These are phyloP conservation scores for Strix aluco DNA, from an alignment of 2,113 vertebrate species.

Conservation along the genomic window DNA sequence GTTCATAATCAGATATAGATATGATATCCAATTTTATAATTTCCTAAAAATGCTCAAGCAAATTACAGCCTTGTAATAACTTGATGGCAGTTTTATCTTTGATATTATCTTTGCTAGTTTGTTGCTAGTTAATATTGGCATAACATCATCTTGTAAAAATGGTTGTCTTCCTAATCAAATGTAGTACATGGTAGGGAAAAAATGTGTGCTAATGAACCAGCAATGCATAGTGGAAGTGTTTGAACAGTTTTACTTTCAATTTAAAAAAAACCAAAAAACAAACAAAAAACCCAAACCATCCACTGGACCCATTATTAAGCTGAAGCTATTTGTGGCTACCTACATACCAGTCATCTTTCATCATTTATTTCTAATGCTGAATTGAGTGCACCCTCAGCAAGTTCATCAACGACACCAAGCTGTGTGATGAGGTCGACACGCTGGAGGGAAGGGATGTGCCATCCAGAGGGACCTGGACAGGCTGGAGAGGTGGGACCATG, in stretches of 20 bases:
- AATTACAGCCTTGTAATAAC: constrained; percentile 54
- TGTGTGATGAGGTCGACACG: too few species aligned
- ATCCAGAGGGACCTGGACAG: too few species aligned
- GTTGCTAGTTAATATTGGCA: constrained; percentile 35
- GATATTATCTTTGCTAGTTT: background rate
- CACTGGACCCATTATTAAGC: background rate
- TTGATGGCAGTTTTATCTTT: constrained; percentile 9
- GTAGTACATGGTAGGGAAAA: background rate
- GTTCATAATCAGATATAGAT: constrained; percentile 48
- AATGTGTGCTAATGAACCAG: background rate
- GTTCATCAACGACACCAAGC: too few species aligned
- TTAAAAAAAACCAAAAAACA: background rate
- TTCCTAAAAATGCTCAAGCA: constrained; percentile 36
- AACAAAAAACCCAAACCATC: background rate
- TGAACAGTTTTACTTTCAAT: background rate
- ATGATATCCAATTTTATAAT: constrained; percentile 41
- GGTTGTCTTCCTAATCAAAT: constrained; percentile 9
- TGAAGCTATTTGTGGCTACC: background rate
- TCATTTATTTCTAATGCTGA: background rate
- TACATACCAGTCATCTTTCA: background rate
- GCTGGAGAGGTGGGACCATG: too few species aligned
- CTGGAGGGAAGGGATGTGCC: too few species aligned
- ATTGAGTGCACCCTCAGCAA: too few species aligned
- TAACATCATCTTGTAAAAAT: constrained; percentile 17
- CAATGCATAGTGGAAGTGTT: background rate